These are phyloP conservation scores for Malthinus seriepunctatus DNA, from an alignment of 2,888 invertebrate genomes.

Conservation along the genomic window DNA sequence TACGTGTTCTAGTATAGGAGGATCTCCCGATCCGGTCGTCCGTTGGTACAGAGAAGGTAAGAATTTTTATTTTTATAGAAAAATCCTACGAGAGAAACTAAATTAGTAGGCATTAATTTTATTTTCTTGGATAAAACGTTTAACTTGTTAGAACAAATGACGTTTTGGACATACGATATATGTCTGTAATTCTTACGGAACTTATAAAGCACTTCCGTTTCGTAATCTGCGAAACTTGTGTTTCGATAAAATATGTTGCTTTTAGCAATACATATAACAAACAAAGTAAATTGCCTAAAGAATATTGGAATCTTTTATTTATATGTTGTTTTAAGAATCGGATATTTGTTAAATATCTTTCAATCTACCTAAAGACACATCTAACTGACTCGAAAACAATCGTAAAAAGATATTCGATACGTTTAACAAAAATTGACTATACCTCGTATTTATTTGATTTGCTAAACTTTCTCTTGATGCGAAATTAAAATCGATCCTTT, in stretches of 20 bases:
- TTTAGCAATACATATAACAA: constrained; percentile 13
- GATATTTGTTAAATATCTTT: no score
- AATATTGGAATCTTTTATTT: neutral
- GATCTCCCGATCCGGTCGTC: constrained; percentile 88
- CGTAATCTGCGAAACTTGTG: constrained; percentile 11
- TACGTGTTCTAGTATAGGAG: constrained; percentile 82
- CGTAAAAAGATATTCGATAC: no score
- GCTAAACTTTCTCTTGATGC: no score
- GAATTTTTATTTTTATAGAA: constrained; percentile 18
- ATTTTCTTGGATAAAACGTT: constrained; percentile 7
- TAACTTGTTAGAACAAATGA: constrained; percentile 12
- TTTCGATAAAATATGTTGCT: constrained; percentile 17
- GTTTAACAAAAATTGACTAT: no score
- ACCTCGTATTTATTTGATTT: no score
- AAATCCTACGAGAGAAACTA: no score
- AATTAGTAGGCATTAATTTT: neutral
- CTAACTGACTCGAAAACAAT: no score
- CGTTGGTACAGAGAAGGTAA: constrained; percentile 78
- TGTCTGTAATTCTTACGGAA: constrained; percentile 14
- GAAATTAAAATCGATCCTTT: no score
- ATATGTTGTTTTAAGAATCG: no score
- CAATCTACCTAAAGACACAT: no score
- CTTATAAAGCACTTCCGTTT: constrained; percentile 12
- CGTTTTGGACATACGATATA: constrained; percentile 12
- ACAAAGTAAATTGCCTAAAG: constrained; percentile 2